A percentile compares a stretch with the other conserved stretches of the same genome.
These are phyloP conservation scores for Salvelinus fontinalis DNA, from an alignment of 2,113 vertebrate genomes.

Conservation along the genomic window DNA sequence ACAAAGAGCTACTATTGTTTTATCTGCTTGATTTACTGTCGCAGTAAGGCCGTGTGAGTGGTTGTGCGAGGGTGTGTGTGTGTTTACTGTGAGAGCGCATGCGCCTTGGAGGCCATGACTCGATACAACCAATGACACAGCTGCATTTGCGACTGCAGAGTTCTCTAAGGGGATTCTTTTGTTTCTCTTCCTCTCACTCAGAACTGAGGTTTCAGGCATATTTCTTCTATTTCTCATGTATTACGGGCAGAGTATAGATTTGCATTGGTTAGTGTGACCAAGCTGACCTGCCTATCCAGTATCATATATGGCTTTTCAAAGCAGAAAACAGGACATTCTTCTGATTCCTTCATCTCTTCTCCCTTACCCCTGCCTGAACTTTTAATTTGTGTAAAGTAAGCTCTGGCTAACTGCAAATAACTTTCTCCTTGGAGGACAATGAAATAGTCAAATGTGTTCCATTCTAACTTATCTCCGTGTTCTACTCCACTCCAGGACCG, in stretches of 20 bases:
- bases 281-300: too few relatives aligned
- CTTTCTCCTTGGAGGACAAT: not conserved
- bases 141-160: slow-evolving; percentile 15
- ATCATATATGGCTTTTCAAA: too few relatives aligned
- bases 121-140: slow-evolving; percentile 43
- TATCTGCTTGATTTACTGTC: slow-evolving; percentile 40
- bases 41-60: slow-evolving; percentile 11
- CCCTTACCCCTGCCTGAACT: not conserved
- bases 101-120: slow-evolving; percentile 11
- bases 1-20: slow-evolving; percentile 42
- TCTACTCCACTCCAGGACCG: slow-evolving; percentile 62
- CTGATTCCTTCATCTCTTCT: not conserved
- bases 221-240: not conserved
- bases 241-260: too few relatives aligned
- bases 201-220: too few relatives aligned
- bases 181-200: not conserved
- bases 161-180: slow-evolving; percentile 39
- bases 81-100: not conserved
- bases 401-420: not conserved
- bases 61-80: not conserved
- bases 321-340: not conserved
- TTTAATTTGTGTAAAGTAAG: too few relatives aligned
- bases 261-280: too few relatives aligned
- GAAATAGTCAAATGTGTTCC: not conserved
- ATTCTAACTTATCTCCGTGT: not conserved